Percentiles rank a stretch among this genome's conserved stretches.
phyloP scores from a whole-genome alignment of 1,140 invertebrate species.

The Apolygus lucorum region DNA sequence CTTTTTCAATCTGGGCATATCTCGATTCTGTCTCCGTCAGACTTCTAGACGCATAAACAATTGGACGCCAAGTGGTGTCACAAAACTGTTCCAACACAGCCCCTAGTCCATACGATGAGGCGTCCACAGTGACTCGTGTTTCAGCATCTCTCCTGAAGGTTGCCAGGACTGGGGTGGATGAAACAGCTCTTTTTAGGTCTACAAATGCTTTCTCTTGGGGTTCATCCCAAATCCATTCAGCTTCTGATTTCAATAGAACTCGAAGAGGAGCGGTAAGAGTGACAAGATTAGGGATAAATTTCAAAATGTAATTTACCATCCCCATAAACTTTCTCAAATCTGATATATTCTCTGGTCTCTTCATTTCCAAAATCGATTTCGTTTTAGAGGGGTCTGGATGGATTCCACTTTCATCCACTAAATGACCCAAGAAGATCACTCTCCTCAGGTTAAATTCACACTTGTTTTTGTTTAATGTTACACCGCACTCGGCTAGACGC shows the following conservation, averaged over 20 bases:
- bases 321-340: not conserved
- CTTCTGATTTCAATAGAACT: not conserved
- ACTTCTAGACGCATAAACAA: not conserved
- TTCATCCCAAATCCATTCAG: not conserved
- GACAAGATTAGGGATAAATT: not conserved
- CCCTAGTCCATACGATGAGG: not conserved
- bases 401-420: not conserved
- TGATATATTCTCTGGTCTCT: not conserved
- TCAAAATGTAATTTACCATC: not conserved
- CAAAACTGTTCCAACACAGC: not conserved
- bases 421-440: not conserved
- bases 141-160: not conserved
- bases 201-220: not conserved
- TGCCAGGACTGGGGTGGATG: not conserved
- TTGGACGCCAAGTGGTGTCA: not conserved
- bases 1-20: not conserved
- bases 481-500: not conserved
- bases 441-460: not conserved
- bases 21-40: not conserved
- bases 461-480: not conserved
- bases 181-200: not conserved
- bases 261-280: not conserved
- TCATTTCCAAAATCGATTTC: not conserved
- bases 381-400: not conserved
- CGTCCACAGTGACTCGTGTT: not conserved